phyloP scores from a whole-genome alignment of 2,797 vertebrate species.

The Enteromius fasciolatus region DNA sequence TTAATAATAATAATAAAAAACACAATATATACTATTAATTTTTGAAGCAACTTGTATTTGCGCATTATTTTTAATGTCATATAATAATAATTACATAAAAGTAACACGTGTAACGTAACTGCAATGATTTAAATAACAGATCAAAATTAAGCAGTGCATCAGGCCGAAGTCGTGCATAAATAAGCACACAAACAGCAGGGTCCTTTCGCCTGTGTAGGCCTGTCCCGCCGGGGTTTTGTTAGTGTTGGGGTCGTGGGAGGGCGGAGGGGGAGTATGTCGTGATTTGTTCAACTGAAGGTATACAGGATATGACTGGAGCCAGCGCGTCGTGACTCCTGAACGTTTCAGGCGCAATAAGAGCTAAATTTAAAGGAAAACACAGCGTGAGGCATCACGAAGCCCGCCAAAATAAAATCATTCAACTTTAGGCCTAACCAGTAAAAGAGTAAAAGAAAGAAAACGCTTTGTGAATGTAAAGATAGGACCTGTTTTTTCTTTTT shows the following conservation, averaged over 20 bases:
- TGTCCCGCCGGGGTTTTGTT: conserved; percentile 73
- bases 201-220: conserved; percentile 70
- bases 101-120: background rate
- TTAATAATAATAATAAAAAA: background rate
- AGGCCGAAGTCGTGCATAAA: conserved; percentile 71
- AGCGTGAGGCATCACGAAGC: conserved; percentile 1
- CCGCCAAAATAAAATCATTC: background rate
- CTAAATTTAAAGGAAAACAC: conserved; percentile 68
- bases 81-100: background rate
- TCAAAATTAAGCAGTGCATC: conserved; percentile 43
- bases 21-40: background rate
- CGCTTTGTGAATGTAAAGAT: background rate
- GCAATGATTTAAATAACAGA: background rate
- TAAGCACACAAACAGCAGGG: conserved; percentile 77
- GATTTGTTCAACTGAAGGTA: conserved; percentile 83
- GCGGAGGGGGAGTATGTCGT: conserved; percentile 75
- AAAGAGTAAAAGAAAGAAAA: background rate
- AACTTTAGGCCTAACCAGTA: background rate
- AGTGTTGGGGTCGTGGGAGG: conserved; percentile 73
- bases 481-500: background rate
- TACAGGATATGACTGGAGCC: conserved; percentile 91
- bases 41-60: background rate
- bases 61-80: background rate
- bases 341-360: conserved; percentile 69
- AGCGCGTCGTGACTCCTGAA: conserved; percentile 83